Percentiles rank a stretch among this genome's conserved stretches.
These are phyloP conservation scores for Pipa parva DNA, from an alignment of 2,113 vertebrate genomes.

Conservation along the genomic window DNA sequence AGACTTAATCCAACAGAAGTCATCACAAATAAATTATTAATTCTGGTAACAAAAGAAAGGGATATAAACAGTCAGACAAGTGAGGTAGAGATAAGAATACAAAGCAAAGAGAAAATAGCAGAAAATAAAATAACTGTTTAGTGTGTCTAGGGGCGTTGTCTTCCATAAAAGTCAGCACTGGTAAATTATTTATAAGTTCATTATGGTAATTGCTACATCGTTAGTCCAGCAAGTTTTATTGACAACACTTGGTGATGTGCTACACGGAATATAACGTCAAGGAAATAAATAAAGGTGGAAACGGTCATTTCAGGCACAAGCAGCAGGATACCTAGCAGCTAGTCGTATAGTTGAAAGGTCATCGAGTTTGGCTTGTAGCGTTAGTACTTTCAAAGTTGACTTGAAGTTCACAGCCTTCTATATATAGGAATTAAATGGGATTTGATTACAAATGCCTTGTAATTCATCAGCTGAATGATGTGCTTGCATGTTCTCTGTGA, in stretches of 20 bases:
- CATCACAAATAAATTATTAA: conserved; percentile 62
- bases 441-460: conserved; percentile 6
- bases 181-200: conserved; percentile 59
- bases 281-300: not conserved
- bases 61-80: conserved; percentile 44
- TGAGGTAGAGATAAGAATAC: conserved; percentile 52
- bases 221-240: conserved; percentile 32
- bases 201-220: conserved; percentile 51
- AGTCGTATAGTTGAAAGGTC: conserved; percentile 7
- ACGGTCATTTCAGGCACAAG: not conserved
- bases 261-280: conserved; percentile 27
- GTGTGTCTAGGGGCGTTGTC: conserved; percentile 44
- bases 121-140: conserved; percentile 48
- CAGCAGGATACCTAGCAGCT: not conserved
- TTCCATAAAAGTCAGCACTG: conserved; percentile 47
- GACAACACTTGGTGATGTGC: conserved; percentile 27
- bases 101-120: conserved; percentile 45
- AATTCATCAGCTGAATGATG: too few relatives aligned
- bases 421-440: not conserved
- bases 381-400: not conserved
- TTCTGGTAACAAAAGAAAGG: conserved; percentile 55
- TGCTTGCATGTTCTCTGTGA: not conserved
- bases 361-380: not conserved
- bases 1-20: conserved; percentile 46
- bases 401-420: conserved; percentile 2